Conservation (phyloP, 2,113 vertebrate genomes). For the Pseudopipra pipra region DNA sequence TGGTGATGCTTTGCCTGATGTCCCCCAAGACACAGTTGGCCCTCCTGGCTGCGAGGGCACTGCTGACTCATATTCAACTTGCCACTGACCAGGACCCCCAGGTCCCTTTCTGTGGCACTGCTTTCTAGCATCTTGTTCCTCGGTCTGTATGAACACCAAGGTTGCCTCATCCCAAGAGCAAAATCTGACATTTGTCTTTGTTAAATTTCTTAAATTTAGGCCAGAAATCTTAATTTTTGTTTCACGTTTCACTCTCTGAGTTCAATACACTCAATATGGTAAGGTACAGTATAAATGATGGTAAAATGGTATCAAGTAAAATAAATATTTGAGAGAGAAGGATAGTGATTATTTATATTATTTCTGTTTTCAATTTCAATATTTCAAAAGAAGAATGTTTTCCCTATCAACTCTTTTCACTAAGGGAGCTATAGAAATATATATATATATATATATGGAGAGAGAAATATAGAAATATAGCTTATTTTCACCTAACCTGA, state of each 20-base stretch:
- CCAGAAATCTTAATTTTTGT: background rate
- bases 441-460: background rate
- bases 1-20: background rate
- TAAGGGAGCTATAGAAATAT: background rate
- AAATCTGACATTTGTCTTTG: background rate
- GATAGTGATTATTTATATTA: background rate
- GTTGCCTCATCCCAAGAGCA: background rate
- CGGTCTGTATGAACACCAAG: background rate
- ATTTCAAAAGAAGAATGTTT: background rate
- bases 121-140: background rate
- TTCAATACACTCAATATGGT: background rate
- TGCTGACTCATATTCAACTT: fast-evolving
- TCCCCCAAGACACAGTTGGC: fast-evolving
- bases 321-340: background rate
- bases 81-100: fast-evolving
- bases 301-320: background rate
- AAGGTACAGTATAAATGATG: background rate
- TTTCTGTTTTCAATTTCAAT: background rate
- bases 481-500: background rate
- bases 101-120: no score
- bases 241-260: background rate
- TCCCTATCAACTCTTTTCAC: background rate
- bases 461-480: background rate
- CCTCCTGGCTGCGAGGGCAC: background rate
- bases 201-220: background rate